Evolutionary conservation across 2,888 invertebrate species (phyloP).

Genomic region (Pristionchus japonicus): DNA sequence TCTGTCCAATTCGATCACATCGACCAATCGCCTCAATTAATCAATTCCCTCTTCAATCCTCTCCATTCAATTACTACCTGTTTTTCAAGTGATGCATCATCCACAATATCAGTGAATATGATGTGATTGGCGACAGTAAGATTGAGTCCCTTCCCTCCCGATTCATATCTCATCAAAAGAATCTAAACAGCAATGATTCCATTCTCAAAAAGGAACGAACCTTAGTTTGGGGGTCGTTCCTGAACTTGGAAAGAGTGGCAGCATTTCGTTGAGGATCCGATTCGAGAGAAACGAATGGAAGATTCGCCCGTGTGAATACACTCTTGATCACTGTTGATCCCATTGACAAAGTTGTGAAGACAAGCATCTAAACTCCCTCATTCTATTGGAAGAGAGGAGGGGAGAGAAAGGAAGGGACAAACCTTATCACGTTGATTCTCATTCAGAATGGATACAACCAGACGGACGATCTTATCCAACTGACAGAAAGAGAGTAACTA

Average conservation of each 20-base stretch:
- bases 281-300: neutral
- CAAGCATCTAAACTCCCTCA: slow-evolving; percentile 3
- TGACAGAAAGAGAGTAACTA: neutral
- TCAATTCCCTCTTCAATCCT: neutral
- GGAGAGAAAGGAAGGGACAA: neutral
- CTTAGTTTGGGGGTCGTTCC: slow-evolving; percentile 8
- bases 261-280: neutral
- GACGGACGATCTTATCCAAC: slow-evolving; percentile 24
- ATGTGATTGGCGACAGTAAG: slow-evolving; percentile 86
- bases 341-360: neutral
- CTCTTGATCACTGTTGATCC: neutral
- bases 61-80: slow-evolving; percentile 40
- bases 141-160: slow-evolving; percentile 86
- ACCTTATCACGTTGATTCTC: neutral
- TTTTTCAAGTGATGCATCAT: slow-evolving; percentile 84
- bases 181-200: slow-evolving; percentile 64
- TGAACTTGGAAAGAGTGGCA: neutral
- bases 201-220: neutral
- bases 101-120: slow-evolving; percentile 84
- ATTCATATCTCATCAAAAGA: slow-evolving; percentile 82
- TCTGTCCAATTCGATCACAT: slow-evolving; percentile 86
- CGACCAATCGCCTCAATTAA: slow-evolving; percentile 83
- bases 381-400: neutral
- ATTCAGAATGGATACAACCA: neutral
- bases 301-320: slow-evolving; percentile 2